A percentile compares a stretch with the other conserved stretches of the same genome.
phyloP scores from a whole-genome alignment of 2,113 vertebrate genomes.

The Lethenteron camtschaticum region DNA sequence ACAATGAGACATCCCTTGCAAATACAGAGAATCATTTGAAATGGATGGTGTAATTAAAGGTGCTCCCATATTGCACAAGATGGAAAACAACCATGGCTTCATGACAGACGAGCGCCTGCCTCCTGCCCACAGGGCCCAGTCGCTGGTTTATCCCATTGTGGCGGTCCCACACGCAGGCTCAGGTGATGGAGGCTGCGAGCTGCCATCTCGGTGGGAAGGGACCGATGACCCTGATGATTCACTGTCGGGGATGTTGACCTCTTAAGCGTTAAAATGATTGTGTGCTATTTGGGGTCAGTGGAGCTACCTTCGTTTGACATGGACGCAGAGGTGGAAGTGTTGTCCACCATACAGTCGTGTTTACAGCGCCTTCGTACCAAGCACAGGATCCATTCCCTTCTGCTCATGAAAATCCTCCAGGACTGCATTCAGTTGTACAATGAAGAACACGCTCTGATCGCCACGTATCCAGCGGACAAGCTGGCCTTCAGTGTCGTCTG shows the following conservation, averaged over 20 bases:
- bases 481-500: conserved; percentile 20
- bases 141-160: too few relatives aligned
- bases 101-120: too few relatives aligned
- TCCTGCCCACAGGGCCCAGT: too few relatives aligned
- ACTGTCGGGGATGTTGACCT: conserved; percentile 24
- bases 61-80: too few relatives aligned
- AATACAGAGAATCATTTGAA: too few relatives aligned
- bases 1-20: too few relatives aligned
- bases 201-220: too few relatives aligned
- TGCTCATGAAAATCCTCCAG: neutral
- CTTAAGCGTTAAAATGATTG: neutral
- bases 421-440: conserved; percentile 1
- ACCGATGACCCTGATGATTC: too few relatives aligned
- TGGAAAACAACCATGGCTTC: too few relatives aligned
- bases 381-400: conserved; percentile 4
- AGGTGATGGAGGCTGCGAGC: too few relatives aligned
- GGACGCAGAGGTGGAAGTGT: neutral
- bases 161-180: too few relatives aligned
- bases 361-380: conserved; percentile 1
- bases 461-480: neutral
- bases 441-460: conserved; percentile 1
- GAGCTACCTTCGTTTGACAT: neutral
- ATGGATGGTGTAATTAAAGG: too few relatives aligned
- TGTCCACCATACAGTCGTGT: neutral
- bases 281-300: conserved; percentile 1